Conservation (phyloP, 2,888 invertebrate genomes). For the Drosophila meridiana region DNA sequence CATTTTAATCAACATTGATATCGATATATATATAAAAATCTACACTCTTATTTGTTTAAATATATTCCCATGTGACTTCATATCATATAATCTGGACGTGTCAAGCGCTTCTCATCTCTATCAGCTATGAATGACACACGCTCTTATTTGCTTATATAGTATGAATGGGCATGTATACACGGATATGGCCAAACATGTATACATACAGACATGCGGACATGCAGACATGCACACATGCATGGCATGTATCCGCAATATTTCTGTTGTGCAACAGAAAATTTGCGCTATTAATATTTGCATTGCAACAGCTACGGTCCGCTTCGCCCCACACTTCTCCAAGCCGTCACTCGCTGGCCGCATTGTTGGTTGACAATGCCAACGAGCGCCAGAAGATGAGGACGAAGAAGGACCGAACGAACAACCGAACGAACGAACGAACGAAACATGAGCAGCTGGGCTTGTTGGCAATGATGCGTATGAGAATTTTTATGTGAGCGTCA, state of each 20-base stretch:
- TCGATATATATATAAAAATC: background rate
- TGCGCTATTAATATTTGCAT: conserved; percentile 78
- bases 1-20: background rate
- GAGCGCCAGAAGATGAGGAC: conserved; percentile 11
- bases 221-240: conserved; percentile 4
- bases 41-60: background rate
- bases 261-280: conserved; percentile 66
- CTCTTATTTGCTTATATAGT: conserved; percentile 19
- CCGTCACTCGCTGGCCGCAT: conserved; percentile 55
- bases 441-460: conserved; percentile 6
- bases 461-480: conserved; percentile 60
- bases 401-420: background rate
- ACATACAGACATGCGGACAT: background rate
- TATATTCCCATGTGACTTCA: background rate
- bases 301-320: conserved; percentile 52
- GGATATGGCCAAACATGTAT: conserved; percentile 11
- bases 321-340: conserved; percentile 38
- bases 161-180: conserved; percentile 12
- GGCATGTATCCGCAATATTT: conserved; percentile 35
- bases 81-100: conserved; percentile 5
- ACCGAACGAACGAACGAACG: background rate
- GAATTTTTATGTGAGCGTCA: conserved; percentile 42
- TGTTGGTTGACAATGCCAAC: conserved; percentile 67
- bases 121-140: conserved; percentile 29
- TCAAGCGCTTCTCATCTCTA: conserved; percentile 13